Percentiles rank a stretch among this genome's conserved stretches.
Conservation (phyloP, 2,797 vertebrate genomes). For the Odontamblyopus rebecca region DNA sequence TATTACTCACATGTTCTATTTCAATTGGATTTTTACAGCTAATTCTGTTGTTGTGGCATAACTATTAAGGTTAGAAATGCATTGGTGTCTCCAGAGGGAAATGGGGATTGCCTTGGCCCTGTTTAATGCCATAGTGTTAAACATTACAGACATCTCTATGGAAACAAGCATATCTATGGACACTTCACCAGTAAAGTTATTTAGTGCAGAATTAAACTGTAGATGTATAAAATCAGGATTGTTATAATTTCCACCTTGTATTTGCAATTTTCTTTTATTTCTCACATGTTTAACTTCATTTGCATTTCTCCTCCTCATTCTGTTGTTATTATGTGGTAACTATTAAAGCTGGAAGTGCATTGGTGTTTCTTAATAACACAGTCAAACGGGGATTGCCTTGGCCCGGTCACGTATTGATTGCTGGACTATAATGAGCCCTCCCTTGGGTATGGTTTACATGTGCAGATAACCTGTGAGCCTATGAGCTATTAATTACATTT, state of each 20-base stretch:
- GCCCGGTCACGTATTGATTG: slow-evolving; percentile 9
- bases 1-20: neutral
- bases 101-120: neutral
- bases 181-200: too few species aligned
- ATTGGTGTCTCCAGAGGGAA: neutral
- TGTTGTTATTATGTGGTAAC: neutral
- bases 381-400: slow-evolving; percentile 5
- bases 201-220: too few species aligned
- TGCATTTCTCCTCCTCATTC: neutral
- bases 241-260: neutral
- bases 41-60: too few species aligned
- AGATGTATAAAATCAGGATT: too few species aligned
- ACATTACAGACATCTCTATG: too few species aligned
- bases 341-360: slow-evolving; percentile 5
- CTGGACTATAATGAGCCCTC: slow-evolving; percentile 3
- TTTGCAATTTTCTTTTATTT: neutral
- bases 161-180: too few species aligned
- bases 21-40: neutral
- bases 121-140: too few species aligned
- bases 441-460: neutral
- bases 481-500: slow-evolving; percentile 6
- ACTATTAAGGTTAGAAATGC: slow-evolving; percentile 5
- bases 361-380: neutral
- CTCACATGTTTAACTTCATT: neutral
- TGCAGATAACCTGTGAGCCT: slow-evolving; percentile 8